These are phyloP conservation scores for Aphyosemion australe DNA, from an alignment of 2,113 vertebrate genomes.

Conservation along the genomic window DNA sequence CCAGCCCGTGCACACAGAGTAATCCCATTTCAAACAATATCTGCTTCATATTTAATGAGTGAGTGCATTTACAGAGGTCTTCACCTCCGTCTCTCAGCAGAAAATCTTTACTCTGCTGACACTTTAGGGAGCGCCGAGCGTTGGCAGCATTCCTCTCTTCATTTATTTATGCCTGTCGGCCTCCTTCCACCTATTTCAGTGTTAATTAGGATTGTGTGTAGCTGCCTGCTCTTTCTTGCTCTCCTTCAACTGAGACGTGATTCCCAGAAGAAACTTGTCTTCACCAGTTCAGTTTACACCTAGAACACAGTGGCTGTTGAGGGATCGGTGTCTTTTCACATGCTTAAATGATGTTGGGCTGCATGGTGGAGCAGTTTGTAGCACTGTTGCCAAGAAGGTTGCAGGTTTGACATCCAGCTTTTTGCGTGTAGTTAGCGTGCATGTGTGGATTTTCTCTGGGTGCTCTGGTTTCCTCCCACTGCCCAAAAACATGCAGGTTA, in stretches of 20 bases:
- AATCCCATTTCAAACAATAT: slow-evolving; percentile 22
- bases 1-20: slow-evolving; percentile 1
- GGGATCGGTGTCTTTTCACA: not conserved
- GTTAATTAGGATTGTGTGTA: slow-evolving; percentile 15
- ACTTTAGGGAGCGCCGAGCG: slow-evolving; percentile 13
- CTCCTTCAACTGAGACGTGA: not conserved
- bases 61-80: slow-evolving; percentile 29
- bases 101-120: slow-evolving; percentile 11
- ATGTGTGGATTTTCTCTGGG: no score
- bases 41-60: slow-evolving; percentile 56
- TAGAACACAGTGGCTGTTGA: not conserved
- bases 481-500: no score
- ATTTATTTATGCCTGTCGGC: slow-evolving; percentile 27
- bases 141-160: slow-evolving; percentile 7
- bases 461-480: no score
- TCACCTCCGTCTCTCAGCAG: not conserved
- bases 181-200: slow-evolving; percentile 11
- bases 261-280: slow-evolving; percentile 9
- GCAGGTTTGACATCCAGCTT: no score
- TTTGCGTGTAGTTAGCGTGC: no score
- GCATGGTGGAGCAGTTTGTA: no score
- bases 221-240: no score
- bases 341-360: not conserved
- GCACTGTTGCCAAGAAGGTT: no score
- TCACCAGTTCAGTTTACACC: slow-evolving; percentile 2